Base-by-base conservation (phyloP, 2,888 invertebrate genomes). In the Parnassius mnemosyne region DNA sequence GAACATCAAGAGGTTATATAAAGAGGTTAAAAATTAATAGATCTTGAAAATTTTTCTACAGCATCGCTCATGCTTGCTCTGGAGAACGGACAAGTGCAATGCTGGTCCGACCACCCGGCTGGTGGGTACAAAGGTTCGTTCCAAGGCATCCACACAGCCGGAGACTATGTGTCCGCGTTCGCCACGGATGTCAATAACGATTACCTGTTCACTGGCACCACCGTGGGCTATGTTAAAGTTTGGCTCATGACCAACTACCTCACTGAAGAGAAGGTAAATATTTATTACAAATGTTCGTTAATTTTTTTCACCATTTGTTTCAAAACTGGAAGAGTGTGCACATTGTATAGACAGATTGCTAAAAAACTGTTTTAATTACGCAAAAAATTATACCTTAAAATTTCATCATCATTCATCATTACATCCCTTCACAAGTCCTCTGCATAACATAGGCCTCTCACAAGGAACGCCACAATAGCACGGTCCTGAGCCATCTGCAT, bases 71-170 rank as follows among this genome's bases (percentile, higher is more conserved):
- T 96, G 58, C 92, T 96, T 0, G 92, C 95, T 0, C 83, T 97
- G 66, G 95, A 95, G 76, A 95, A 95, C 68, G 97, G 97, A 0
- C 87, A 92, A 63, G 90, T 96, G 65, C 95, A 97, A 85, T 93
- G 95, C 25, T 97, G 97, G 95, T 96, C 96, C 16, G 95, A 96
- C 80, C 95, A 96, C 81, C 92, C 94, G 49, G 93, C 92, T 11
- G 96, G 95, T 11, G 95, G 95, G 9, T 94, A 93, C 80, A 84
- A 96, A 62, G 93, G 93, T 44, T 92, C 94, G 41, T 97, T 96
- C 83, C 92, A 83, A 70, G 95, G 94, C 3, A 93, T 95, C 50
- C 96, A 96, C 80, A 92, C 92, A 42, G 87, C 92, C 3, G 94
- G 94, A 7, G 92, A 92, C 79, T 94, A 94, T 74, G 94, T 95